A percentile compares a stretch with the other conserved stretches of the same genome.
These are phyloP conservation scores for Equus przewalskii DNA, from an alignment of 2,113 vertebrate genomes.

Conservation along the genomic window DNA sequence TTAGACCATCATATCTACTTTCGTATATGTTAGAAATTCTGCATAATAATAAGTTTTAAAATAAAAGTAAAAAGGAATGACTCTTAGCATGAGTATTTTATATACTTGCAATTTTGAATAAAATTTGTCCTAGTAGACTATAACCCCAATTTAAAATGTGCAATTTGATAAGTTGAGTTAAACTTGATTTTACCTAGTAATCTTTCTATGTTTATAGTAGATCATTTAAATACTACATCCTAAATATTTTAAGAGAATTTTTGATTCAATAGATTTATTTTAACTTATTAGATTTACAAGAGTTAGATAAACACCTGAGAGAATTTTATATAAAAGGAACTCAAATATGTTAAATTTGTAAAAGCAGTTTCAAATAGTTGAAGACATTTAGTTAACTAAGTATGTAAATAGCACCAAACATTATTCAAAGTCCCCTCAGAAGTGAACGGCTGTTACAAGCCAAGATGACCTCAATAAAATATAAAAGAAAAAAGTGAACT, in stretches of 20 bases:
- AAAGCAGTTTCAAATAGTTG: constrained; percentile 29
- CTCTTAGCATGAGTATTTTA: not conserved
- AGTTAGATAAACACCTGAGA: not conserved
- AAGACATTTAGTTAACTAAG: not conserved
- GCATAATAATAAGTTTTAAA: constrained; percentile 12
- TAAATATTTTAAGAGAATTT: constrained; percentile 49
- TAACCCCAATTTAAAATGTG: constrained; percentile 1
- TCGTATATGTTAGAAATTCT: not conserved
- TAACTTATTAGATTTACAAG: not conserved
- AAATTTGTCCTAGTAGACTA: not conserved
- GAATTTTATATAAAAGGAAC: not conserved
- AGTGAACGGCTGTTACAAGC: not conserved
- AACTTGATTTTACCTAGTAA: constrained; percentile 44
- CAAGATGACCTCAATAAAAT: too few relatives aligned
- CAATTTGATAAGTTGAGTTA: not conserved
- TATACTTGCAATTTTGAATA: not conserved
- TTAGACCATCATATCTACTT: not conserved
- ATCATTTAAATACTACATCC: constrained; percentile 25
- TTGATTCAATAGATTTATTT: not conserved
- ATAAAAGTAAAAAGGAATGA: not conserved
- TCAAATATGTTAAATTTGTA: not conserved
- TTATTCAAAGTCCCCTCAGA: constrained; percentile 23
- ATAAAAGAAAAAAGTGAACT: not conserved
- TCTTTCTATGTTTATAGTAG: not conserved
- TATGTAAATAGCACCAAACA: not conserved